Base-by-base conservation (phyloP, 2,888 invertebrate species). In the Trichopria drosophilae region DNA sequence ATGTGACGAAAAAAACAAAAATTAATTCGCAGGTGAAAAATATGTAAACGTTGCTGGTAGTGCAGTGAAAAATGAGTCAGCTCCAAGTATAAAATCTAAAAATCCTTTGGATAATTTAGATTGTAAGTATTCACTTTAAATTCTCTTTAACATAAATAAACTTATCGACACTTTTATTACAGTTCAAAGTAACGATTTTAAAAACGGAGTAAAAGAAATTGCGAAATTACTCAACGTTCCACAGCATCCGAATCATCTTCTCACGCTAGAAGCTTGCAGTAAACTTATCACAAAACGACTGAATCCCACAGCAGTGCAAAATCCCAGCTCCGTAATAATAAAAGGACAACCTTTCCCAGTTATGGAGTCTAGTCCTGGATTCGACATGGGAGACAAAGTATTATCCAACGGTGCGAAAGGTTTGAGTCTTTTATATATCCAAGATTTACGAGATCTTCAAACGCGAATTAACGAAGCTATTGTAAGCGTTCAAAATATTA, bases 381-480 rank as follows among this genome's bases (percentile, higher is more conserved):
- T 85, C 66, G 83, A 84, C 53, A 78, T 83, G 56, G 81, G 82
- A 20, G 88, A 90, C 68, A 72, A 79, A 3, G 79, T 80, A 7
- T 67, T 89, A 29, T 85, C 87, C 58, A 81, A 84, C 62, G 87
- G 89, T 2, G 87, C 87, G 1, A 88, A 90, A 73, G 83, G 90
- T 44, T 76, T 94, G 45, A 81, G 89, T 32, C 79, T 93, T 29
- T 77, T 94, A 15, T 92, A 92, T 73, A 85, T 95, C 55, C 86
- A 88, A 65, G 90, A 93, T 71, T 78, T 95, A 13, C 78, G 93
- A 65, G 83, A 88, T 57, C 80, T 98, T 40, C 98, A 99, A 75
- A 96, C 94, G 0, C 84, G 83, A 66, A 94, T 97, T 41, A 99
- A 99, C 76, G 93, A 96, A 75, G 86, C 92, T 1, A 88, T 99